Evolutionary conservation across 2,797 vertebrate genomes (phyloP), one percentile per base, ranked within the genome.

Genomic region (Nyctalus aviator): DNA sequence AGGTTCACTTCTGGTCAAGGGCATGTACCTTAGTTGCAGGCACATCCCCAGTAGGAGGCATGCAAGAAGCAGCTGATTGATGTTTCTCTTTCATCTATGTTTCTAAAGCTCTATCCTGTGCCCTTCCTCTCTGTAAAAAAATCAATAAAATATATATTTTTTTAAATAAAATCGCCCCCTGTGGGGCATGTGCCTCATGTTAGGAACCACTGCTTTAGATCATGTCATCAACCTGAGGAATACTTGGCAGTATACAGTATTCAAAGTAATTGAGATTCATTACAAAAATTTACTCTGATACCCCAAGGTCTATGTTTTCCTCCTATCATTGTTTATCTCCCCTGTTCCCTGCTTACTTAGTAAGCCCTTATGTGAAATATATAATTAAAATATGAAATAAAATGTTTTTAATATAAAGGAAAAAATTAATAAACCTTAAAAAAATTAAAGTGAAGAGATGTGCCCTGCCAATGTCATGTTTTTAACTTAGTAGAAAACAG

Each of bases 151-250:
- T 21, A 55, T 21, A 55, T 21, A 55, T 53, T 53, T 59, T 27
- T 50, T 50, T 5, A 50, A 27, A 12, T 59, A 25, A 59, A 59
- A 27, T 59, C 27, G 23, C 12, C 27, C 59, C 27, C 27, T 14
- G 25, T 62, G 27, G 57, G 13, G 57, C 57, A 59, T 59, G 25
- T 59, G 57, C 25, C 57, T 59, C 59, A 62, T 30, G 59, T 62
- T 62, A 12, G 59, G 59, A 62, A 62, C 12, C 59, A 62, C 59
- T 62, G 59, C 30, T 95, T 94, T 68, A 89, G 48, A 81, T 68
- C 27, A 88, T 89, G 71, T 90, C 27, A 81, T 69, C 64, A 94
- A 46, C 9, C 15, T 83, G 17, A 81, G n/a, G n/a, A 78, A 82
- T 88, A 53, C 18, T 92, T 86, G 84, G n/a, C 2, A 79, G 17